Evolutionary conservation across 2,888 invertebrate genomes (phyloP), one percentile per base, ranked within the genome.

Genomic region (Limenitis camilla): DNA sequence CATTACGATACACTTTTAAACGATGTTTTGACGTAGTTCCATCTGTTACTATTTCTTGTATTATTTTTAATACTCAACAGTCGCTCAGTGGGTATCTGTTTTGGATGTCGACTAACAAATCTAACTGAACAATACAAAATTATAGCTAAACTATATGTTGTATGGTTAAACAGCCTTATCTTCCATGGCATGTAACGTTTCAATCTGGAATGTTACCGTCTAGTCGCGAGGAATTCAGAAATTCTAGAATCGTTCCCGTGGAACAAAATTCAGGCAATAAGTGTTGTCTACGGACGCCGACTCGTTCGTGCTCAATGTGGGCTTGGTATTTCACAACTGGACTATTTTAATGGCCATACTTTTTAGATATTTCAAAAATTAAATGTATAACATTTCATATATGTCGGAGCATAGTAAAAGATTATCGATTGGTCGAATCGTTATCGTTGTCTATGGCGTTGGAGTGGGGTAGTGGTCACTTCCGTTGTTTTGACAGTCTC

Each of bases 221-320:
- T 48, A 41, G 45, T 41, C 45, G 44, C 28, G 32, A 52, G 55
- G 41, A 49, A 52, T 53, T 53, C 43, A 35, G 39, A 48, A 49
- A 53, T 51, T 60, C 44, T 49, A 40, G 49, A 46, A 49, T 47
- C 43, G 49, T 50, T 57, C 41, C 31, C 33, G 51, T 27, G 44
- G 44, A 55, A 55, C 49, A 45, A 53, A 55, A 55, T 53, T 49
- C 52, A 35, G 48, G 44, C 52, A 55, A 52, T 55, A 49, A 49
- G 44, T 52, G 49, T 31, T 52, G 42, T 46, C 49, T 49, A 41
- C 35, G 19, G 41, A 39, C 38, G 43, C 36, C 19, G 40, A 19
- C 29, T 40, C 38, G 28, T 38, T 43, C 36, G 31, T 35, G 1
- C 30, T 38, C 28, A 28, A 33, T 51, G 35, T 40, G 40, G 5